Evolutionary conservation across 23 tunicate species (phyloP).

Genomic region (Botrylloides violaceus): DNA sequence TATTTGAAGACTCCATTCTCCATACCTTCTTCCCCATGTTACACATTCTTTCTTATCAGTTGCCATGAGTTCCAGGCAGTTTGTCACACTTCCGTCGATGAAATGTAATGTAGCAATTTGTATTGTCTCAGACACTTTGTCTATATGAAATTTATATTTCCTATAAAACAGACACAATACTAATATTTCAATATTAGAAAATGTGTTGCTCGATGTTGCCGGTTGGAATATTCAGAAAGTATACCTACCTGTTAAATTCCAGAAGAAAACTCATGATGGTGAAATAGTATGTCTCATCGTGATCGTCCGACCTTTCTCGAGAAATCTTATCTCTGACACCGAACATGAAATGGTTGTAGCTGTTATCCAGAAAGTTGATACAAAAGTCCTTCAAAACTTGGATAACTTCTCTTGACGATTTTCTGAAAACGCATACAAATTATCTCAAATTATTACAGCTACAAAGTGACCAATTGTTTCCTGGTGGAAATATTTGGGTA

Average conservation of each 20-base stretch:
- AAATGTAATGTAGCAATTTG: slow-evolving; percentile 71
- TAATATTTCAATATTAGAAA: not conserved
- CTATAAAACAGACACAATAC: slow-evolving; percentile 14
- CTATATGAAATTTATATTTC: slow-evolving; percentile 37
- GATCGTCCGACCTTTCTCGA: slow-evolving; percentile 82
- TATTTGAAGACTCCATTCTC: not conserved
- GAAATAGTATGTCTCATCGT: slow-evolving; percentile 86
- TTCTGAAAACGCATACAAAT: too few species aligned
- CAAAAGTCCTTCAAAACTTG: slow-evolving; percentile 65
- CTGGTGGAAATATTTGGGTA: not conserved
- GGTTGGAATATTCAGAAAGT: not conserved
- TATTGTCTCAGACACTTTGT: slow-evolving; percentile 78
- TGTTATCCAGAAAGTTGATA: slow-evolving; percentile 41
- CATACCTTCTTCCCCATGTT: slow-evolving; percentile 72
- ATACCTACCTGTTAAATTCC: slow-evolving; percentile 72
- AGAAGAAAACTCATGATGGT: slow-evolving; percentile 86
- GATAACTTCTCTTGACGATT: slow-evolving; percentile 41
- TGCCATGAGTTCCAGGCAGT: slow-evolving; percentile 65
- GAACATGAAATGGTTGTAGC: slow-evolving; percentile 66
- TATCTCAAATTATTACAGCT: too few species aligned
- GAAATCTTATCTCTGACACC: slow-evolving; percentile 43
- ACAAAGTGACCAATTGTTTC: not conserved
- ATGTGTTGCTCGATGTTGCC: not conserved
- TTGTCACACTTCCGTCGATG: slow-evolving; percentile 56
- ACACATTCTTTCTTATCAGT: slow-evolving; percentile 72